Percentiles rank a stretch among this genome's conserved stretches.
phyloP scores from a whole-genome alignment of 2,113 vertebrate species.

The Alces alces region DNA sequence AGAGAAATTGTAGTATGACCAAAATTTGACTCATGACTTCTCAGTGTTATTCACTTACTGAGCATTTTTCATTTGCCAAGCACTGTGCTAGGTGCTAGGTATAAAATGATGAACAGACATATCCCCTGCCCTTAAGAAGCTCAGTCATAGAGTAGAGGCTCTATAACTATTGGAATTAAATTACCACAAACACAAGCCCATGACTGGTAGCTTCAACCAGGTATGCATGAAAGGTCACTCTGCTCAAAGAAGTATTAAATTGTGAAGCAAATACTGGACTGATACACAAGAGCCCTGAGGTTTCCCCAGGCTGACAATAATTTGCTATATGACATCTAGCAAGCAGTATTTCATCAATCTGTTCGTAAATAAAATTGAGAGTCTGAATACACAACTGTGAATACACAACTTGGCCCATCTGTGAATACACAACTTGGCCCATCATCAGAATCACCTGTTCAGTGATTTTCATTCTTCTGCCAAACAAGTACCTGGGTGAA shows the following conservation, averaged over 20 bases:
- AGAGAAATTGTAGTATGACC: neutral
- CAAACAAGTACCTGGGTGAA: neutral
- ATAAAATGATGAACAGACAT: neutral
- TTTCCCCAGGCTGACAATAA: neutral
- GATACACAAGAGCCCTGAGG: neutral
- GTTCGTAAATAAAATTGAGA: neutral
- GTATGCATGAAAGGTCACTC: neutral
- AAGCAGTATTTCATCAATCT: neutral
- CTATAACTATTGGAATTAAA: neutral
- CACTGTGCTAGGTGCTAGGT: neutral
- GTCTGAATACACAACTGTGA: neutral
- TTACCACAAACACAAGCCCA: neutral
- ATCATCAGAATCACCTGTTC: neutral
- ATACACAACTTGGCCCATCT: neutral
- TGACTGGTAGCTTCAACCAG: neutral
- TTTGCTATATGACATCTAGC: neutral
- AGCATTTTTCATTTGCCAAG: neutral
- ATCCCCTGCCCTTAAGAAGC: neutral
- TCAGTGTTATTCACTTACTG: neutral
- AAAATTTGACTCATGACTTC: neutral
- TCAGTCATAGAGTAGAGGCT: neutral
- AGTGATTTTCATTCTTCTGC: neutral
- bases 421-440: neutral
- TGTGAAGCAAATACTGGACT: neutral
- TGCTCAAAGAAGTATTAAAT: neutral